Conservation (phyloP, 2,113 vertebrate species). For the Pelecanus crispus region DNA sequence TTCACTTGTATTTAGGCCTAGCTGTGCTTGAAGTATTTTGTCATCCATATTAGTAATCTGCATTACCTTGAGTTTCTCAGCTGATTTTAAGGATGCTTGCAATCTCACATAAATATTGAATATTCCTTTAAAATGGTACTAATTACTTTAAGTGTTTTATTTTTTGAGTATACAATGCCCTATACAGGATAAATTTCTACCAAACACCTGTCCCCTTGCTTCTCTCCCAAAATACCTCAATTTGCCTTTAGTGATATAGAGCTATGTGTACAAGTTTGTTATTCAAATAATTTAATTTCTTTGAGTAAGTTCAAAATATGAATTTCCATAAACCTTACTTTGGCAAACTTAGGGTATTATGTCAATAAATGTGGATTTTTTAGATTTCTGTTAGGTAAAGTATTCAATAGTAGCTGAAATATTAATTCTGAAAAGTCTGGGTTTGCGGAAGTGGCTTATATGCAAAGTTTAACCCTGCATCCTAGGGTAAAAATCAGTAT, state of each 20-base stretch:
- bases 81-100: not conserved
- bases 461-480: not conserved
- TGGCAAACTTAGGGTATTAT: not conserved
- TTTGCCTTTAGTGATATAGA: not conserved
- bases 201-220: not conserved
- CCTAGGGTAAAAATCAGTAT: not conserved
- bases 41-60: not conserved
- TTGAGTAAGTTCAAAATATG: not conserved
- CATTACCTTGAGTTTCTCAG: slow-evolving; percentile 3
- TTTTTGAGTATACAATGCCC: not conserved
- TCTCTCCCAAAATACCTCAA: not conserved
- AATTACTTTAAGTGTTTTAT: not conserved
- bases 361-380: not conserved
- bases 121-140: not conserved
- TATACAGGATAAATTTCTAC: not conserved
- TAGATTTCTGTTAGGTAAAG: not conserved
- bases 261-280: not conserved
- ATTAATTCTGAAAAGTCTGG: not conserved
- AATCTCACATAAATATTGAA: not conserved
- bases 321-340: not conserved
- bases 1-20: not conserved
- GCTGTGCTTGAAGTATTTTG: not conserved
- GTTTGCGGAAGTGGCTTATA: not conserved
- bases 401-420: not conserved
- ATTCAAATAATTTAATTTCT: not conserved